Conservation (phyloP, 2,797 vertebrate genomes). For the Notoglanidium macrostoma region DNA sequence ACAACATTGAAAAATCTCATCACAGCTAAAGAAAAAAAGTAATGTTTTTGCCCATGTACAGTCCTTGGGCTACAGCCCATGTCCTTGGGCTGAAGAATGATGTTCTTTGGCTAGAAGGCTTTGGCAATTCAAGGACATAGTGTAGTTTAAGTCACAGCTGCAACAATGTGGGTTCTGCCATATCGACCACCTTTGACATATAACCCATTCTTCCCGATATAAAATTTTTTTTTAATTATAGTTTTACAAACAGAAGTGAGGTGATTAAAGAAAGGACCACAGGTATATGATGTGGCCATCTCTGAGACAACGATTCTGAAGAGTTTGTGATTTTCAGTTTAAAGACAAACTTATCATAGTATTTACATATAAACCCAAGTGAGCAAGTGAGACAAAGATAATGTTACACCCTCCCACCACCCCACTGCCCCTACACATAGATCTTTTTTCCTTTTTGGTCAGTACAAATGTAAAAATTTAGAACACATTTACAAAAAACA, state of each 20-base stretch:
- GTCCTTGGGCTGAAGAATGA: slow-evolving; percentile 81
- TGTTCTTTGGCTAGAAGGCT: slow-evolving; percentile 98
- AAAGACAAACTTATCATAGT: slow-evolving; percentile 68
- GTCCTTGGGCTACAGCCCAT: slow-evolving; percentile 37
- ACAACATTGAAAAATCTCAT: slow-evolving; percentile 51
- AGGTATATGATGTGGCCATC: slow-evolving; percentile 40
- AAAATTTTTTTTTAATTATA: slow-evolving; percentile 3
- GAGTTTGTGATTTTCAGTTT: slow-evolving; percentile 65
- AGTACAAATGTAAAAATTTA: slow-evolving; percentile 92
- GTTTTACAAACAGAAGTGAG: slow-evolving; percentile 39
- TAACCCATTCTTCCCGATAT: slow-evolving; percentile 40
- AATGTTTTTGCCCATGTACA: slow-evolving; percentile 61
- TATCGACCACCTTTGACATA: slow-evolving; percentile 39
- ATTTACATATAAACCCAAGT: slow-evolving; percentile 81
- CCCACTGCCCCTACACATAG: slow-evolving; percentile 65
- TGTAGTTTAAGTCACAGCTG: slow-evolving; percentile 83
- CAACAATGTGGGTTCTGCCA: slow-evolving; percentile 57
- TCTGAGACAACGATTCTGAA: slow-evolving; percentile 62
- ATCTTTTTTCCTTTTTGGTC: slow-evolving; percentile 64
- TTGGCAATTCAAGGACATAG: slow-evolving; percentile 85
- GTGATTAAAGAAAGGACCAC: slow-evolving; percentile 58
- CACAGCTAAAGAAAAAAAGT: slow-evolving; percentile 49
- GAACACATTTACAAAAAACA: slow-evolving; percentile 83
- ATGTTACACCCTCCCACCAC: slow-evolving; percentile 66
- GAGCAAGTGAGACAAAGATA: slow-evolving; percentile 75